phyloP scores from a whole-genome alignment of 2,113 vertebrate species.

The Catharus fuscescens region DNA sequence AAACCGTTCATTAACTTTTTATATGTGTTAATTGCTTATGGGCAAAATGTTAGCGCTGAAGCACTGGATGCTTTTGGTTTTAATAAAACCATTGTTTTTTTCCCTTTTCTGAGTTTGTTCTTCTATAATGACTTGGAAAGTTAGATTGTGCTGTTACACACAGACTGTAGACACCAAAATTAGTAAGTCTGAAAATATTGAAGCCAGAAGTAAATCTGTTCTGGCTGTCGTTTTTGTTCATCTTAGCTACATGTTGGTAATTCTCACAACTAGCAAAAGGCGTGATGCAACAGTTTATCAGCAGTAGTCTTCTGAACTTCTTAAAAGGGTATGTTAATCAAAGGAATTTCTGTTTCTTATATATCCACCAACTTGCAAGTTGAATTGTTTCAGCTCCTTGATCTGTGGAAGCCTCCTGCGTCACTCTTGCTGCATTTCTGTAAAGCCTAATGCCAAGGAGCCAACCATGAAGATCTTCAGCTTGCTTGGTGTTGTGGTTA shows the following conservation, averaged over 20 bases:
- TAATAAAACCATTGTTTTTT: constrained; percentile 52
- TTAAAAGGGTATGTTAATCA: not conserved
- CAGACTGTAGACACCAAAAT: not conserved
- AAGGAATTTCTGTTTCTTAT: not conserved
- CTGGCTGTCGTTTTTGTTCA: not conserved
- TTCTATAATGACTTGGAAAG: not conserved
- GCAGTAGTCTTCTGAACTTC: not conserved
- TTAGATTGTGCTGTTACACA: not conserved
- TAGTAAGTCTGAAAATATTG: not conserved
- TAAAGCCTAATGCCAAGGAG: not conserved
- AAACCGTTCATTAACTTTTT: constrained; percentile 38
- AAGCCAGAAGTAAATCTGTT: not conserved
- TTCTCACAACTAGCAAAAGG: not conserved
- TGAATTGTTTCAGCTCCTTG: not conserved
- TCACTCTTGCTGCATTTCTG: fast-evolving
- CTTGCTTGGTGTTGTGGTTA: not conserved
- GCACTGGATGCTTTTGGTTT: constrained; percentile 34
- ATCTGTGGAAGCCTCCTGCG: not conserved
- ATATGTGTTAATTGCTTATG: constrained; percentile 32
- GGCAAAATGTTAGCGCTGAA: constrained; percentile 36
- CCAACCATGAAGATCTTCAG: not conserved
- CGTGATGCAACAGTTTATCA: not conserved
- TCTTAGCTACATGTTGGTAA: not conserved
- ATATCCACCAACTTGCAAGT: fast-evolving
- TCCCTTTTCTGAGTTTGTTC: not conserved